Percentiles rank a stretch among this genome's conserved stretches.
Evolutionary conservation across 2,888 invertebrate genomes (phyloP).

Genomic region (Tortricodes alternella): DNA sequence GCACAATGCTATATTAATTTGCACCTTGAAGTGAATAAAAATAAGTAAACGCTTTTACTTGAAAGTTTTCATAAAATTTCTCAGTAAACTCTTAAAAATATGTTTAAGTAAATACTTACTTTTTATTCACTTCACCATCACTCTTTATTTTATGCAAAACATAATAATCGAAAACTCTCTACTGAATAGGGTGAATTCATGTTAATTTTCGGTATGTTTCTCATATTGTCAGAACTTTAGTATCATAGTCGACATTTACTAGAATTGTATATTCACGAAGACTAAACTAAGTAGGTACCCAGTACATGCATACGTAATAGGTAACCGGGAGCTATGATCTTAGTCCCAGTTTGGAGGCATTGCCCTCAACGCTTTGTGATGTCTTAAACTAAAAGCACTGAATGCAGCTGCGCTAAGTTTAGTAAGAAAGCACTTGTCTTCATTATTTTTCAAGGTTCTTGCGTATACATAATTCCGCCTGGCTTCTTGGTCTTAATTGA

Average conservation of each 20-base stretch:
- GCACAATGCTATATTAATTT: no score
- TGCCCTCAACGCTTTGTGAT: conserved; percentile 28
- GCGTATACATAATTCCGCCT: background rate
- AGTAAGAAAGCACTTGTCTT: conserved; percentile 14
- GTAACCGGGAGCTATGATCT: conserved; percentile 22
- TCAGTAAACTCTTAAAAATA: no score
- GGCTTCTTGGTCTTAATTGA: no score
- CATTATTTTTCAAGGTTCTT: conserved; percentile 14
- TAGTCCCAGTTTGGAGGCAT: conserved; percentile 30
- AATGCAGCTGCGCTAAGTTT: conserved; percentile 20
- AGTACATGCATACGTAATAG: conserved; percentile 30
- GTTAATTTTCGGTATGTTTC: background rate
- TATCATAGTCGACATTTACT: conserved; percentile 4
- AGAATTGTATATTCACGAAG: conserved; percentile 9
- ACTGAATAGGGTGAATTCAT: no score
- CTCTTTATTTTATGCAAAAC: no score
- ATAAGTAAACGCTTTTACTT: no score
- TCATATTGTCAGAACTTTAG: conserved; percentile 1
- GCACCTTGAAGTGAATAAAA: no score
- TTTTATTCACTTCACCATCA: no score
- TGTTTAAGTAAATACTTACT: no score
- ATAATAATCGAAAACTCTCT: no score
- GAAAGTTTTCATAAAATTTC: no score
- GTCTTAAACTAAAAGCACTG: conserved; percentile 28
- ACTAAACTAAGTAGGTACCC: conserved; percentile 20